Percentiles rank a stretch among this genome's conserved stretches.
Conservation (phyloP, 2,113 vertebrate species). For the Protobothrops mucrosquamatus region DNA sequence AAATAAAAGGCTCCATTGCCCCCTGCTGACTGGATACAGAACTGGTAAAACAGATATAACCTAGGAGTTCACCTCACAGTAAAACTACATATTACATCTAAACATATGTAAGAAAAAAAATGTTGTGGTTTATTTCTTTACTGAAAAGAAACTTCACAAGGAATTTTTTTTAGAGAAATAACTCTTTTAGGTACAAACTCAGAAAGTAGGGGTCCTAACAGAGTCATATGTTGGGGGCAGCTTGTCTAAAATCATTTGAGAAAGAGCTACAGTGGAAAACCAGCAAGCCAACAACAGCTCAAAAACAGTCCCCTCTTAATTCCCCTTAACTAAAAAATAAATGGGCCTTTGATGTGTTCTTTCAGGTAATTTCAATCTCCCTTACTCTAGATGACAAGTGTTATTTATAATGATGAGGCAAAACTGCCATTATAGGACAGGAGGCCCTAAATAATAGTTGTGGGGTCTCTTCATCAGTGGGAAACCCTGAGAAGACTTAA, state of each 20-base stretch:
- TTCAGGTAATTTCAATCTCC: background rate
- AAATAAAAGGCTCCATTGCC: background rate
- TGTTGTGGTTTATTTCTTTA: background rate
- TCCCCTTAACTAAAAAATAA: background rate
- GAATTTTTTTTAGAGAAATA: background rate
- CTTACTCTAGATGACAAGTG: background rate
- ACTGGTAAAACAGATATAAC: background rate
- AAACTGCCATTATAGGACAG: background rate
- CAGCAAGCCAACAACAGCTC: background rate
- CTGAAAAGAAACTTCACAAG: background rate
- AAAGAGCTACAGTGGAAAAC: background rate
- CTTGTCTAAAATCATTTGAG: background rate
- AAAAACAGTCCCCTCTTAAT: background rate
- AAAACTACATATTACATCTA: background rate
- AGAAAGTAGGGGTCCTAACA: background rate
- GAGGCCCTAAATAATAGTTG: background rate
- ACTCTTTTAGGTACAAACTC: background rate
- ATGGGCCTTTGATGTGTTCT: background rate
- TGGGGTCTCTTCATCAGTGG: background rate
- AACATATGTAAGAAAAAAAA: background rate
- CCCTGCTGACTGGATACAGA: slow-evolving; percentile 7
- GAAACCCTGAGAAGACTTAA: background rate
- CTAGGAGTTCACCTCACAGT: background rate
- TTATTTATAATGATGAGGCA: background rate
- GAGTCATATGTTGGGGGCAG: background rate